A percentile compares a stretch with the other conserved stretches of the same genome.
These are phyloP conservation scores for Melanotus villosus DNA, from an alignment of 2,888 invertebrate genomes.

Conservation along the genomic window DNA sequence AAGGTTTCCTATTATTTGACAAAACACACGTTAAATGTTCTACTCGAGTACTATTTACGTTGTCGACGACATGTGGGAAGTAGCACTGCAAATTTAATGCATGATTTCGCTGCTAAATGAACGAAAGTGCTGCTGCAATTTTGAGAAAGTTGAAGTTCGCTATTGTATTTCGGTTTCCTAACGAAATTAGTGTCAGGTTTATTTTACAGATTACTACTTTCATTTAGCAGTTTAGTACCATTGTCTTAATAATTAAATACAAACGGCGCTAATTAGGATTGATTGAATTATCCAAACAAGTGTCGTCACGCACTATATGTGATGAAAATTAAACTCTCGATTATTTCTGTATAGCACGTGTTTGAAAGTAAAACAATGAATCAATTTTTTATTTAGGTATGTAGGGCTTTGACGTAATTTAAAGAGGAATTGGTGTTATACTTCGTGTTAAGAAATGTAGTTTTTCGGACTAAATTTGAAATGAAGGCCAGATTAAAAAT, in stretches of 20 bases:
- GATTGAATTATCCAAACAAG: slow-evolving; percentile 1
- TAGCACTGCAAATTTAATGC: slow-evolving; percentile 8
- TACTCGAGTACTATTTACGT: background rate
- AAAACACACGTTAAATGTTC: background rate
- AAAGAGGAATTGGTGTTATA: too few species aligned
- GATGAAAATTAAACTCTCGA: too few species aligned
- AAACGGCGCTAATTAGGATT: background rate
- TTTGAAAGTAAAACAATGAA: too few species aligned
- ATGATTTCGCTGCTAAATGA: slow-evolving; percentile 3
- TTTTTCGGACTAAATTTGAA: too few species aligned
- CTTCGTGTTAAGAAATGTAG: too few species aligned
- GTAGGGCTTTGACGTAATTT: too few species aligned
- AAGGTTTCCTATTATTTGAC: background rate
- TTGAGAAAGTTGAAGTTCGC: background rate
- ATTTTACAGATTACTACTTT: background rate
- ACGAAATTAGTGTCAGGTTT: slow-evolving; percentile 8
- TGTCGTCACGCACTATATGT: slow-evolving; percentile 5
- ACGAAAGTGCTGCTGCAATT: slow-evolving; percentile 8
- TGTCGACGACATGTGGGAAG: slow-evolving; percentile 20
- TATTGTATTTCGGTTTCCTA: background rate
- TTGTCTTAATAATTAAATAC: background rate
- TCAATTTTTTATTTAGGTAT: too few species aligned
- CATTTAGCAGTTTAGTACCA: background rate
- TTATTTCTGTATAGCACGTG: too few species aligned
- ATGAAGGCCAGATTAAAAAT: too few species aligned